Evolutionary conservation across 64 coral and sea anemone genomes (phyloP).

Genomic region (Porites lutea): DNA sequence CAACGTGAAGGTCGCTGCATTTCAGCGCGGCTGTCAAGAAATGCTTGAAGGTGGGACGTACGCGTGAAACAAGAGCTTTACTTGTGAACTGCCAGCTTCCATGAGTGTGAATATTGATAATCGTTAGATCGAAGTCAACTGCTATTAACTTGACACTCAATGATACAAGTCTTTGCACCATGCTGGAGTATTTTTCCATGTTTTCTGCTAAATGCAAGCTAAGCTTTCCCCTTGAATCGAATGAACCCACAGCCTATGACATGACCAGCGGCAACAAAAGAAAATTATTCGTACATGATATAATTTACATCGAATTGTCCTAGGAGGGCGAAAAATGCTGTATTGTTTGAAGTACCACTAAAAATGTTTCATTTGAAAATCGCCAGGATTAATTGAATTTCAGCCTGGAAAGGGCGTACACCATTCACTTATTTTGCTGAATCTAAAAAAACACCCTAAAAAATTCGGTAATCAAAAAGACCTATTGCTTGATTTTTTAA

Average conservation of each 20-base stretch:
- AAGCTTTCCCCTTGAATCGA: too few relatives aligned
- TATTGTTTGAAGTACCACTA: too few relatives aligned
- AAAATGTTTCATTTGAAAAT: too few relatives aligned
- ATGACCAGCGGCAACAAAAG: too few relatives aligned
- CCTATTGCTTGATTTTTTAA: too few relatives aligned
- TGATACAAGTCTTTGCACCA: constrained; percentile 77
- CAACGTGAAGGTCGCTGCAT: constrained; percentile 66
- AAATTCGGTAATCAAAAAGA: too few relatives aligned
- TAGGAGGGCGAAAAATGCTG: too few relatives aligned
- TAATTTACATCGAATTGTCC: background rate
- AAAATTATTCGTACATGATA: background rate
- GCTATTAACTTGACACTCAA: constrained; percentile 92
- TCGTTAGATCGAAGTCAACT: constrained; percentile 96
- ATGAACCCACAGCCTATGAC: too few relatives aligned
- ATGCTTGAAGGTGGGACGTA: constrained; percentile 89
- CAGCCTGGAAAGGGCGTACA: too few relatives aligned
- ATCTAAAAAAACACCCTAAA: too few relatives aligned
- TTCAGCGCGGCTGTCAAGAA: constrained; percentile 79
- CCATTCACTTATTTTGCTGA: too few relatives aligned
- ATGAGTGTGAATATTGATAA: constrained; percentile 88
- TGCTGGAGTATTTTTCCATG: constrained; percentile 90
- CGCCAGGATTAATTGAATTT: too few relatives aligned
- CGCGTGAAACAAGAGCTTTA: constrained; percentile 75
- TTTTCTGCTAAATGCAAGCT: background rate
- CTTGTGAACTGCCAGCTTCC: constrained; percentile 93